Percentiles rank a stretch among this genome's conserved stretches.
These are phyloP conservation scores for Apodemus speciosus DNA, from an alignment of 2,113 vertebrate genomes.

Conservation along the genomic window DNA sequence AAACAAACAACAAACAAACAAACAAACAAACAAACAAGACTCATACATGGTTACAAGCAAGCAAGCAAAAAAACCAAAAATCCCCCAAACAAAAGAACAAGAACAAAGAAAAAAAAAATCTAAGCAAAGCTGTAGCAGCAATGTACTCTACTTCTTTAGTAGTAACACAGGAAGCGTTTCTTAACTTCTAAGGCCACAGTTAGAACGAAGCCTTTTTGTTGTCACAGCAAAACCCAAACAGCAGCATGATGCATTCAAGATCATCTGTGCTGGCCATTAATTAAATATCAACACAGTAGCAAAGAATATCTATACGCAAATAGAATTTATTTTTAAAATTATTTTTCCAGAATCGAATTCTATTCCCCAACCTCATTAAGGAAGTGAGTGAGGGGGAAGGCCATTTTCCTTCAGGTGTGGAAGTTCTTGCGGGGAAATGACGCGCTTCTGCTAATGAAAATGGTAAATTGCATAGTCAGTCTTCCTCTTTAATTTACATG, in stretches of 20 bases:
- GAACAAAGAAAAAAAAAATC: not conserved
- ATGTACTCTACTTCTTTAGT: not conserved
- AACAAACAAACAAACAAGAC: no score
- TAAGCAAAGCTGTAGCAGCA: not conserved
- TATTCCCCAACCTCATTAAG: slow-evolving; percentile 64
- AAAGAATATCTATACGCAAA: slow-evolving; percentile 33
- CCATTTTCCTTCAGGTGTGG: slow-evolving; percentile 26
- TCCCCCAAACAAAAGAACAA: not conserved
- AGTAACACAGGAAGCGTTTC: not conserved
- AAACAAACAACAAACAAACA: not conserved
- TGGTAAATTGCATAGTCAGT: slow-evolving; percentile 56
- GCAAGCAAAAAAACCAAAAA: not conserved
- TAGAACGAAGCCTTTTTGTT: not conserved
- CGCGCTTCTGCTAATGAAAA: slow-evolving; percentile 13
- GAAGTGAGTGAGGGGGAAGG: slow-evolving; percentile 20
- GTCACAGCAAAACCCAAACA: not conserved
- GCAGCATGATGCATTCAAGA: not conserved
- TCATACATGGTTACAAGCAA: slow-evolving; percentile 49
- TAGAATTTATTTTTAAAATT: slow-evolving; percentile 64
- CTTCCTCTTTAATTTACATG: slow-evolving; percentile 69
- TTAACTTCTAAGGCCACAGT: not conserved
- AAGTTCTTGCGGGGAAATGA: slow-evolving; percentile 56
- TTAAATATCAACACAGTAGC: slow-evolving; percentile 51
- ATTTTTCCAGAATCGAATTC: slow-evolving; percentile 68
- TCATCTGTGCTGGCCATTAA: not conserved